Evolutionary conservation across 2,888 invertebrate species (phyloP).

Genomic region (Apodemia duryi): DNA sequence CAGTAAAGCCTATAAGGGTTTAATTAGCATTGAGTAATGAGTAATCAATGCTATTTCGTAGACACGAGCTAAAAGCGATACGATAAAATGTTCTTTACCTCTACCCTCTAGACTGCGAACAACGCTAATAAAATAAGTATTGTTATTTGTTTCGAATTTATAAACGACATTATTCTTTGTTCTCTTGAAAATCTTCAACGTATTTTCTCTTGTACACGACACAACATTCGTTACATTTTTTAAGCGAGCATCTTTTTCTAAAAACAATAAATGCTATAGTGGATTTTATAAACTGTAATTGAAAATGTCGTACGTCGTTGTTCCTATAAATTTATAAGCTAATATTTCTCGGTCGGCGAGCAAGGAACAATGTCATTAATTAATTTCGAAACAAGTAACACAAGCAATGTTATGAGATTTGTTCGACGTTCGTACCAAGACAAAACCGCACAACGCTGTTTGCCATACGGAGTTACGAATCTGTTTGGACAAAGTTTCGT

Average conservation of each 20-base stretch:
- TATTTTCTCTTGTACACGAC: neutral
- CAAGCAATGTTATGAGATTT: slow-evolving; percentile 12
- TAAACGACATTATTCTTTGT: too few relatives aligned
- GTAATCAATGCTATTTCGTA: too few relatives aligned
- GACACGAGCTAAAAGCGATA: too few relatives aligned
- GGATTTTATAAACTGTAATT: neutral
- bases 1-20: too few relatives aligned
- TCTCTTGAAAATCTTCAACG: too few relatives aligned
- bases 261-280: neutral
- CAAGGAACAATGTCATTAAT: slow-evolving; percentile 13
- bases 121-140: too few relatives aligned
- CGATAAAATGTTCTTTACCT: too few relatives aligned
- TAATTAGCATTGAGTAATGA: too few relatives aligned
- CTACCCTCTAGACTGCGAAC: neutral
- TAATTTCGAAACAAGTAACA: slow-evolving; percentile 12
- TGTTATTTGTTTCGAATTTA: too few relatives aligned
- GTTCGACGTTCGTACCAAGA: slow-evolving; percentile 11
- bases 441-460: neutral
- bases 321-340: slow-evolving; percentile 1
- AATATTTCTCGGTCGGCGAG: slow-evolving; percentile 1
- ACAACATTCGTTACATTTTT: too few relatives aligned
- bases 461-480: neutral
- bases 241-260: neutral
- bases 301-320: neutral
- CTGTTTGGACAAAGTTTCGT: slow-evolving; percentile 12